Conservation (phyloP, 1,140 invertebrate species). For the Campoletis sonorensis region DNA sequence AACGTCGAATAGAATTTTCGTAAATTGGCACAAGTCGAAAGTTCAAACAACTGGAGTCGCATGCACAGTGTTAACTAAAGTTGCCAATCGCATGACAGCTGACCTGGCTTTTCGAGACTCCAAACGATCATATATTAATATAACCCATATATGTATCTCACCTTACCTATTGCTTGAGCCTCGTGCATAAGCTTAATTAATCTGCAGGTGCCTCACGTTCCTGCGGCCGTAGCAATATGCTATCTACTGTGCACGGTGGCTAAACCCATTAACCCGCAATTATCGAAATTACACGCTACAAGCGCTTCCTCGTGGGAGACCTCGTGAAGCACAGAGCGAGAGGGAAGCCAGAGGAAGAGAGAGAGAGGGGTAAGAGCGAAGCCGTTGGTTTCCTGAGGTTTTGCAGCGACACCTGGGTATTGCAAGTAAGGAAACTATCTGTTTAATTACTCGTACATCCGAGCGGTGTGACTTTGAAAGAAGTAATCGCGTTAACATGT, state of each 20-base stretch:
- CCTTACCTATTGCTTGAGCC: constrained; percentile 38
- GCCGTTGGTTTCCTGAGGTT: constrained; percentile 48
- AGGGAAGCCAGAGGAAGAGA: background rate
- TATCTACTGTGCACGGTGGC: constrained; percentile 58
- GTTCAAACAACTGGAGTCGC: background rate
- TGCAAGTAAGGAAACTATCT: constrained; percentile 56
- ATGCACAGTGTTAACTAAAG: background rate
- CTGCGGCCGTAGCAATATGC: constrained; percentile 55
- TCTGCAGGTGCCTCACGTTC: constrained; percentile 65
- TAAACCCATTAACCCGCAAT: constrained; percentile 68
- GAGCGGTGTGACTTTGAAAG: background rate
- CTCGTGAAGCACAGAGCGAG: background rate
- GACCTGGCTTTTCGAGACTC: background rate
- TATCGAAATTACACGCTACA: constrained; percentile 66
- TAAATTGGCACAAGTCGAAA: too few species aligned
- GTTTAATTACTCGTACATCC: constrained; percentile 59
- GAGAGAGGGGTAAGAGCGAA: background rate
- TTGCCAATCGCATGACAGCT: background rate
- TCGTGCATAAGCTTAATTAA: constrained; percentile 62
- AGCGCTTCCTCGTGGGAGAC: background rate
- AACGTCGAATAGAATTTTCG: too few species aligned
- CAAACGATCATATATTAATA: background rate
- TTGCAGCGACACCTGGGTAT: constrained; percentile 49
- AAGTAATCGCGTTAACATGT: too few species aligned
- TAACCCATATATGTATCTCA: background rate